These are phyloP conservation scores for Parasteatoda tepidariorum DNA, from an alignment of 1,140 invertebrate genomes.

Conservation along the genomic window DNA sequence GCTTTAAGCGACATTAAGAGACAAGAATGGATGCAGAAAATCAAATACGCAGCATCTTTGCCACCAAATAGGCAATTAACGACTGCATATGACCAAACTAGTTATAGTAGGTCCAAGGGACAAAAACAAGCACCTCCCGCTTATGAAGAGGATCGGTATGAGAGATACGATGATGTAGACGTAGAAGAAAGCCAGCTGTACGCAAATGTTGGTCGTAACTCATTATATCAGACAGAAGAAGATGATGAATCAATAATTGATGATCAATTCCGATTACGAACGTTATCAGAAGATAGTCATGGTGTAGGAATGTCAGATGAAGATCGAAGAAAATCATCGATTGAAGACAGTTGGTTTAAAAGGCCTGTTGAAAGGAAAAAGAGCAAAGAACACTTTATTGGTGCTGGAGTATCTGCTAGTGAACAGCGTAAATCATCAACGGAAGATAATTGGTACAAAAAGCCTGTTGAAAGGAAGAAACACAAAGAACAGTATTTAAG, in stretches of 20 bases:
- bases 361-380: neutral
- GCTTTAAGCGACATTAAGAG: slow-evolving; percentile 80
- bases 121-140: neutral
- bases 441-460: neutral
- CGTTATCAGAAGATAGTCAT: neutral
- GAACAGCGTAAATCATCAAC: neutral
- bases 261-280: neutral
- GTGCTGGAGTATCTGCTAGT: neutral
- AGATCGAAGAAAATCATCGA: neutral
- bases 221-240: too few relatives aligned
- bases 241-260: neutral
- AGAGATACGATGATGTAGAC: neutral
- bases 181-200: neutral
- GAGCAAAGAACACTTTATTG: neutral
- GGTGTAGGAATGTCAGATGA: neutral
- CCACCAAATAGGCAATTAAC: slow-evolving; percentile 88
- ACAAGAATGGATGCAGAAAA: slow-evolving; percentile 93
- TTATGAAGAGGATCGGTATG: neutral
- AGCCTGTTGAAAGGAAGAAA: neutral
- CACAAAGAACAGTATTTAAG: too few relatives aligned
- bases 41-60: slow-evolving; percentile 90
- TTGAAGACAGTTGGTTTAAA: neutral
- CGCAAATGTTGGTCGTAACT: neutral
- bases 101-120: neutral
- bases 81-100: slow-evolving; percentile 73